A percentile compares a stretch with the other conserved stretches of the same genome.
Evolutionary conservation across 2,888 invertebrate genomes (phyloP).

Genomic region (Spodoptera littoralis): DNA sequence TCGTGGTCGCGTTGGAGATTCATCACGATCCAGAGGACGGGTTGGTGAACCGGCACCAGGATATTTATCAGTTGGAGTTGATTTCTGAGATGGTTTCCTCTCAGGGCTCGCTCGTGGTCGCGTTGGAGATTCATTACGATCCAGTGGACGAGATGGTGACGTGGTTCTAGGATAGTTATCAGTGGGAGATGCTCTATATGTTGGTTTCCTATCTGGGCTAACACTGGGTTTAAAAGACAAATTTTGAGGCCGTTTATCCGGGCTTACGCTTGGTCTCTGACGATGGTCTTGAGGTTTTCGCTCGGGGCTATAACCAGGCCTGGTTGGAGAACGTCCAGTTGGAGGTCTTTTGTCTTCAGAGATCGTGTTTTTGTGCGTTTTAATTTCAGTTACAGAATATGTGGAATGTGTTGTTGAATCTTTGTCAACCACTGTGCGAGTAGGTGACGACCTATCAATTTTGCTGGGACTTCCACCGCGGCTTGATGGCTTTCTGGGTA

Average conservation of each 20-base stretch:
- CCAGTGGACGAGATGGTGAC: conserved; percentile 41
- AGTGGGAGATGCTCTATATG: conserved; percentile 38
- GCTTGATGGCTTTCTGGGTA: conserved; percentile 72
- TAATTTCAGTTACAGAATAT: conserved; percentile 69
- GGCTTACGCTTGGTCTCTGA: conserved; percentile 71
- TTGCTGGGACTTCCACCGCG: conserved; percentile 75
- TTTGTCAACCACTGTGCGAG: conserved; percentile 69
- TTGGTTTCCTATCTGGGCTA: conserved; percentile 67
- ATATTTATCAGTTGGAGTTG: conserved; percentile 28
- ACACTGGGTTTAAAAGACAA: conserved; percentile 54
- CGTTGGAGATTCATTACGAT: conserved; percentile 50
- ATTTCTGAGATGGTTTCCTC: conserved; percentile 45
- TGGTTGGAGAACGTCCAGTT: conserved; percentile 69
- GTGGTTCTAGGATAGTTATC: conserved; percentile 12
- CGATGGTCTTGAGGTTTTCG: conserved; percentile 66
- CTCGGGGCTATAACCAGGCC: conserved; percentile 70
- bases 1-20: conserved; percentile 30
- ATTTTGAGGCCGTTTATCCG: conserved; percentile 70
- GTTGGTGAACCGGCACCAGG: conserved; percentile 19
- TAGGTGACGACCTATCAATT: conserved; percentile 76
- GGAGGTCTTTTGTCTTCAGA: conserved; percentile 69
- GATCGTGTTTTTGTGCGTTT: conserved; percentile 66
- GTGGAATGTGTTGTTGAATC: conserved; percentile 73
- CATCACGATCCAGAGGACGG: conserved; percentile 39
- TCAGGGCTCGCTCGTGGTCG: conserved; percentile 63